Conservation (phyloP, 2,888 invertebrate species). For the Calameuta filiformis region DNA sequence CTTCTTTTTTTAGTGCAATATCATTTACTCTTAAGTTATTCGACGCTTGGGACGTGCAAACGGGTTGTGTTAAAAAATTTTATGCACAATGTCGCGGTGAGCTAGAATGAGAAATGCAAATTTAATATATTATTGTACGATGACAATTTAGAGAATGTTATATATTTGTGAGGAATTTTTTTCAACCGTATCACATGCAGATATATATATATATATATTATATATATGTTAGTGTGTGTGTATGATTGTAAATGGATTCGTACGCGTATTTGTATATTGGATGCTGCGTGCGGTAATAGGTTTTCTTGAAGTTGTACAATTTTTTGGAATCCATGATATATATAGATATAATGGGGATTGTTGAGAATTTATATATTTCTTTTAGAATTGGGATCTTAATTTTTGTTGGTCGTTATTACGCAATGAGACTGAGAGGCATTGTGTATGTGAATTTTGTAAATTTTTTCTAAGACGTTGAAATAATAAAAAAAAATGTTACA, state of each 20-base stretch:
- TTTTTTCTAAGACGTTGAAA: slow-evolving; percentile 45
- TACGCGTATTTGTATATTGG: not conserved
- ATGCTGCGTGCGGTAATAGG: not conserved
- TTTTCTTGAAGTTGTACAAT: slow-evolving; percentile 19
- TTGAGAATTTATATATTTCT: not conserved
- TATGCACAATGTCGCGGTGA: slow-evolving; percentile 4
- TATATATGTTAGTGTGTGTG: no score
- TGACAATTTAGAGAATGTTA: no score
- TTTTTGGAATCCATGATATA: slow-evolving; percentile 17
- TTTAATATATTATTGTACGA: no score
- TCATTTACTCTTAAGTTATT: slow-evolving; percentile 39
- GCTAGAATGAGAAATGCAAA: not conserved
- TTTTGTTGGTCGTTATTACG: slow-evolving; percentile 1
- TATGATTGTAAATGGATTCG: not conserved
- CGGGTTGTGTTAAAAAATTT: slow-evolving; percentile 4
- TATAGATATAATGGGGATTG: not conserved
- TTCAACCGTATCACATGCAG: no score
- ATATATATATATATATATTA: no score
- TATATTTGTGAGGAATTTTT: no score
- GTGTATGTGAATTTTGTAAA: slow-evolving; percentile 36
- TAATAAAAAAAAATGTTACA: slow-evolving; percentile 30
- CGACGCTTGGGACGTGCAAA: not conserved
- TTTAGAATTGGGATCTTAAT: not conserved
- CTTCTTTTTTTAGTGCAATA: slow-evolving; percentile 35
- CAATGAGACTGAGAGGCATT: slow-evolving; percentile 12